Percentiles rank a stretch among this genome's conserved stretches.
phyloP scores from a whole-genome alignment of 2,113 vertebrate species.

The Maccullochella peelii region DNA sequence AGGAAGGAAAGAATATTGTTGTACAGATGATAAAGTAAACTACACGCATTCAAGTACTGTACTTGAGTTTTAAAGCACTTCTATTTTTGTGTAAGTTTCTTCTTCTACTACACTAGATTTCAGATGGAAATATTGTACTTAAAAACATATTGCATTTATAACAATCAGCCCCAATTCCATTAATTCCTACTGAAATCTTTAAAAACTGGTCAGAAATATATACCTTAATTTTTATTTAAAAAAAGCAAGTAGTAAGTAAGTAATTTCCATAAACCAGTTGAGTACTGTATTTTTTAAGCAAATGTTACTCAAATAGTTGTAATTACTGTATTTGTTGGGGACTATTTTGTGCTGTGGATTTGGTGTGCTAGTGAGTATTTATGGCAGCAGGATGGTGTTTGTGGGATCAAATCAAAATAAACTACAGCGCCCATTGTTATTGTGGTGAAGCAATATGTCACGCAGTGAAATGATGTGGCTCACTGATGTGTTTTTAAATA shows the following conservation, averaged over 20 bases:
- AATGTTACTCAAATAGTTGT: too few relatives aligned
- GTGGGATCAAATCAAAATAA: neutral
- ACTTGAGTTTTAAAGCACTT: neutral
- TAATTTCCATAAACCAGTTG: neutral
- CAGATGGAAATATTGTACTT: neutral
- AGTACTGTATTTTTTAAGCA: neutral
- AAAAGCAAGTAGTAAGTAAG: neutral
- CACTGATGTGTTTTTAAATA: neutral
- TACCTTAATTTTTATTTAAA: neutral
- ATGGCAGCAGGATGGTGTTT: neutral
- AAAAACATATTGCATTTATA: neutral
- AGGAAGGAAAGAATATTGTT: neutral
- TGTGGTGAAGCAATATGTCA: neutral
- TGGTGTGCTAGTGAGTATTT: neutral
- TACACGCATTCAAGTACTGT: neutral
- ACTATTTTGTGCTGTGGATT: neutral
- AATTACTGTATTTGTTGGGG: neutral
- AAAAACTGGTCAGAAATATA: neutral
- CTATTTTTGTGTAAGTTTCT: neutral
- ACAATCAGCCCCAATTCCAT: too few relatives aligned
- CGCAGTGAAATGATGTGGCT: neutral
- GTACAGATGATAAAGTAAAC: neutral
- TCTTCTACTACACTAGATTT: neutral
- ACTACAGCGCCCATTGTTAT: neutral
- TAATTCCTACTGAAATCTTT: too few relatives aligned